Evolutionary conservation across 2,797 vertebrate species (phyloP), one percentile per base, ranked within the genome.

Genomic region (Hylomyscus alleni): DNA sequence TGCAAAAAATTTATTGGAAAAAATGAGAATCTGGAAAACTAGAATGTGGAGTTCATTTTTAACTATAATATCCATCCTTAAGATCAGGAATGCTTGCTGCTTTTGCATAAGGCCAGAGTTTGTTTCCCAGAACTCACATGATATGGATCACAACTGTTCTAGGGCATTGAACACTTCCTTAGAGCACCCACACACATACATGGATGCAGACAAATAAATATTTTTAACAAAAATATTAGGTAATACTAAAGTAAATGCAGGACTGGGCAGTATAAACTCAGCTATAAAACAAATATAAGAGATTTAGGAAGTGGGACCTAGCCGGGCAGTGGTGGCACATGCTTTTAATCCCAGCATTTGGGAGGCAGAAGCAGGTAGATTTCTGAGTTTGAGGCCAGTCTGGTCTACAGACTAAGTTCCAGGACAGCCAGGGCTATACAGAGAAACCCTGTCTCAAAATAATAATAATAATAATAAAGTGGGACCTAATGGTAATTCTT

Each of bases 1-100:
- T 84, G 72, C 29, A 62, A 94, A 19, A 56, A 56, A 96, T 44
- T 82, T 34, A 85, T 50, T 76, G 37, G 56, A 47, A 83, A 89
- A 73, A 89, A 85, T 77, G 44, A 65, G 17, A 81, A 80, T 58
- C 56, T 89, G 56, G 17, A 9, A 94, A 62, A 40, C 34, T 73
- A 81, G 10, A 86, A 81, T 81, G 37, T 67, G 56, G 80, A 60
- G 8, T 65, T 20, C 44, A 34, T 80, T 89, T 91, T 89, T 65
- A 84, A 24, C 80, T 47, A 9, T 56, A 78, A 40, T 86, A 89
- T 81, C 50, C 37, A 92, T 2, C 34, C 69, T 92, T 81, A 90
- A 81, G 44, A 14, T 47, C 47, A 65, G 52, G 40, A 65, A 44
- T 34, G 19, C 15, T 47, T 84, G 1, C 60, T 84, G 9, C 58